Evolutionary conservation across 2,888 invertebrate species (phyloP), one percentile per base, ranked within the genome.

Genomic region (Odontocolon sp.): DNA sequence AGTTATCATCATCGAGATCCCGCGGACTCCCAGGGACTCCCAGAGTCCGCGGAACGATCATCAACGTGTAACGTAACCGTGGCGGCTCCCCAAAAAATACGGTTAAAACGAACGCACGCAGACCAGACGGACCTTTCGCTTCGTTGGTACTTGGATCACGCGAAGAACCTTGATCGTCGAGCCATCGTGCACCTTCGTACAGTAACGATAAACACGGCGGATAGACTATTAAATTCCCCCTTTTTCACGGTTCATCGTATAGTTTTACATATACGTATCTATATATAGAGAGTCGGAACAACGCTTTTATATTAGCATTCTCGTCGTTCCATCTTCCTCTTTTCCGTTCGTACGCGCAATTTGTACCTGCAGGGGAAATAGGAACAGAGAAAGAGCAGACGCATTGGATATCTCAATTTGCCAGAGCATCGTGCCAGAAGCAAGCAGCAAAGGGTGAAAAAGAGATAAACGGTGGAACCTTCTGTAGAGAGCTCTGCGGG

Each of bases 1-100:
- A 84, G 84, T 87, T 84, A 87, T 87, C 87, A 85, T 86, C 82
- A 86, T 86, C 84, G 83, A 80, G 80, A 84, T 83, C 79, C 80
- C 75, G 21, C 21, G 42, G 73, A 78, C 66, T 66, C 38, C 80
- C 75, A 16, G 28, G 42, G 73, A 78, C 66, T 66, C 38, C 76
- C n/a, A 57, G 56, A 68, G 77, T 50, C 47, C 69, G 66, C 52
- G 66, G 42, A 36, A 14, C 45, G 36, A 67, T 75, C 64, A 69
- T 71, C 68, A 50, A 28, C 38, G 42, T 42, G 14, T 47, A 38
- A 61, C 66, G 52, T 63, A 74, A 70, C 45, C 56, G 70, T 52
- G 52, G n/a, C n/a, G n/a, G n/a, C 36, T 45, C 31, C 52, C 69
- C 78, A 69, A 80, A 80, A 81, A 81, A 80, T 70, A 6, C 47